A percentile compares a stretch with the other conserved stretches of the same genome.
phyloP scores from a whole-genome alignment of 2,888 invertebrate species.

The Dynastes maya region DNA sequence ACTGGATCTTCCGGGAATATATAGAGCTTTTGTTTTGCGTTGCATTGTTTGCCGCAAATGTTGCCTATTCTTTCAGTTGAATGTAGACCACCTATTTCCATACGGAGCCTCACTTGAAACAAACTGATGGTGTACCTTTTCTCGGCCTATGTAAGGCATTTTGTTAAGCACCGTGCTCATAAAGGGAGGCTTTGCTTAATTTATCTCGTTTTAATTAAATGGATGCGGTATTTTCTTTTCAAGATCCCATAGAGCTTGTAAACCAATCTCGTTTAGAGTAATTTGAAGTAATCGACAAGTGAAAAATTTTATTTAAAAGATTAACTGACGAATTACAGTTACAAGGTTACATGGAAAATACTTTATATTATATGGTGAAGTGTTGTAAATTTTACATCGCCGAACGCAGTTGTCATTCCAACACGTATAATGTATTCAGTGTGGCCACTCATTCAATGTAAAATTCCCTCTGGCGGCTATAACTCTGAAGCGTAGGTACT shows the following conservation, averaged over 20 bases:
- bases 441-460: too few relatives aligned
- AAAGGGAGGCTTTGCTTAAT: conserved; percentile 20
- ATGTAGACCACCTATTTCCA: conserved; percentile 38
- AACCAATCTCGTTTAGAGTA: too few relatives aligned
- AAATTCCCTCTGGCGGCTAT: too few relatives aligned
- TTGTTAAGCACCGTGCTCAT: conserved; percentile 12
- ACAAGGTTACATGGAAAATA: too few relatives aligned
- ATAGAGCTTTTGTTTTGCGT: conserved; percentile 32
- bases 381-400: too few relatives aligned
- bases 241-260: background rate
- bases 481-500: too few relatives aligned
- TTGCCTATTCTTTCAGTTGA: conserved; percentile 26
- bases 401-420: too few relatives aligned
- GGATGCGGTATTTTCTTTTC: background rate
- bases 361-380: too few relatives aligned
- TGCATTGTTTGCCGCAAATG: conserved; percentile 40
- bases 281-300: too few relatives aligned
- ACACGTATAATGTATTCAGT: too few relatives aligned
- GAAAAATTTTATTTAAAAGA: too few relatives aligned
- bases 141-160: conserved; percentile 21
- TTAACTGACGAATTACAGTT: too few relatives aligned
- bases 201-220: conserved; percentile 42
- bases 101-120: conserved; percentile 22
- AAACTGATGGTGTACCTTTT: conserved; percentile 28
- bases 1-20: conserved; percentile 39